phyloP scores from a whole-genome alignment of 2,888 invertebrate genomes.

The Heteromurus nitidus region DNA sequence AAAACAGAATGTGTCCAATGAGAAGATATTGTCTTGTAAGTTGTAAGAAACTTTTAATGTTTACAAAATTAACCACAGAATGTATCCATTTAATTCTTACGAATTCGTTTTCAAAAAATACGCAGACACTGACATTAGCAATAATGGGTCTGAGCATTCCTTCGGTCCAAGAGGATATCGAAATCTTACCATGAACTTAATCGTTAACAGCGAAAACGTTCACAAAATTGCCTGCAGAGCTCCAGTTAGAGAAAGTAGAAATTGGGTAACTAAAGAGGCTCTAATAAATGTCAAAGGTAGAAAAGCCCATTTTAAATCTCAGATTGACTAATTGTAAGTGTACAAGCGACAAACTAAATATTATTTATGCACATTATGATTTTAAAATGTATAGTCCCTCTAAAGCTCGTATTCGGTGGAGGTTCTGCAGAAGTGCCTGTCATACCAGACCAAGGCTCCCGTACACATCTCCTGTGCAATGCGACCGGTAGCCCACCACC shows the following conservation, averaged over 20 bases:
- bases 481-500: slow-evolving; percentile 41
- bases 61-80: background rate
- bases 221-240: slow-evolving; percentile 29
- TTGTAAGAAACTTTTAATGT: background rate
- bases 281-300: slow-evolving; percentile 20
- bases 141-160: background rate
- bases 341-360: background rate
- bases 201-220: background rate
- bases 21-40: background rate
- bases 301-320: background rate
- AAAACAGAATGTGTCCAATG: background rate
- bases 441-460: background rate
- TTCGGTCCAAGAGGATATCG: slow-evolving; percentile 28
- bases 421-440: background rate
- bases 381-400: background rate
- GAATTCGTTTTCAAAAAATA: background rate
- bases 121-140: background rate
- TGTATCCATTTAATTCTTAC: too few species aligned
- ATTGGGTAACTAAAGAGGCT: slow-evolving; percentile 22
- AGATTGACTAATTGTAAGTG: background rate
- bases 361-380: background rate
- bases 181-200: background rate
- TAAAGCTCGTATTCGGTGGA: background rate
- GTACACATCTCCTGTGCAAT: slow-evolving; percentile 20
- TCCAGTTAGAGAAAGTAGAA: slow-evolving; percentile 32